phyloP scores from a whole-genome alignment of 2,113 vertebrate genomes.

The Condylura cristata region DNA sequence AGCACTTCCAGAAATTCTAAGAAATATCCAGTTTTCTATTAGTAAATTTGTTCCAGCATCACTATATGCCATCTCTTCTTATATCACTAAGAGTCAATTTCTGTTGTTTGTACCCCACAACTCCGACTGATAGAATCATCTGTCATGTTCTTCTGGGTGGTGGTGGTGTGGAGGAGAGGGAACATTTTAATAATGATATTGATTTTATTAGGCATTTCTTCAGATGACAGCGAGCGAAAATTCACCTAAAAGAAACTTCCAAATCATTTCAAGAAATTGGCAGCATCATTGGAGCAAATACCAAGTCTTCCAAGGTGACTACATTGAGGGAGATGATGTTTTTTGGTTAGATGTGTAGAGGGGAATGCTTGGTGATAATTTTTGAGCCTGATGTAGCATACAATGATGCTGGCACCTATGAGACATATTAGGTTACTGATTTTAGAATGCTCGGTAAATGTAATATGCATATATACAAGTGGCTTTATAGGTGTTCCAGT shows the following conservation, averaged over 20 bases:
- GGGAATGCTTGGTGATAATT: background rate
- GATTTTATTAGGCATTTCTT: conserved; percentile 26
- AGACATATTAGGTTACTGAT: background rate
- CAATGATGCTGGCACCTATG: background rate
- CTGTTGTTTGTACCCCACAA: background rate
- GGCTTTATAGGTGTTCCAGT: background rate
- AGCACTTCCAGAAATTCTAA: background rate
- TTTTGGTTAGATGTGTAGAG: background rate
- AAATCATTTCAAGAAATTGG: conserved; percentile 45
- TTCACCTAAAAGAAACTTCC: conserved; percentile 32
- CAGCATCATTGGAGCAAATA: background rate
- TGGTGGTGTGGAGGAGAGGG: background rate
- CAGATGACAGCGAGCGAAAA: background rate
- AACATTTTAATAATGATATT: background rate
- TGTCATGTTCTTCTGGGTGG: background rate
- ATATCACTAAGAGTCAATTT: background rate
- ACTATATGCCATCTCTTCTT: background rate
- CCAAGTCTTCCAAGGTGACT: conserved; percentile 19
- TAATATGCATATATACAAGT: background rate
- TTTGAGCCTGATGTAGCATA: background rate
- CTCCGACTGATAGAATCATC: background rate
- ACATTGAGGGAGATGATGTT: background rate
- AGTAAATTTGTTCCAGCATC: no score
- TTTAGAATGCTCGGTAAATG: background rate
- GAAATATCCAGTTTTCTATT: background rate